Conservation (phyloP, 2,888 invertebrate genomes). For the Podabrus alpinus region DNA sequence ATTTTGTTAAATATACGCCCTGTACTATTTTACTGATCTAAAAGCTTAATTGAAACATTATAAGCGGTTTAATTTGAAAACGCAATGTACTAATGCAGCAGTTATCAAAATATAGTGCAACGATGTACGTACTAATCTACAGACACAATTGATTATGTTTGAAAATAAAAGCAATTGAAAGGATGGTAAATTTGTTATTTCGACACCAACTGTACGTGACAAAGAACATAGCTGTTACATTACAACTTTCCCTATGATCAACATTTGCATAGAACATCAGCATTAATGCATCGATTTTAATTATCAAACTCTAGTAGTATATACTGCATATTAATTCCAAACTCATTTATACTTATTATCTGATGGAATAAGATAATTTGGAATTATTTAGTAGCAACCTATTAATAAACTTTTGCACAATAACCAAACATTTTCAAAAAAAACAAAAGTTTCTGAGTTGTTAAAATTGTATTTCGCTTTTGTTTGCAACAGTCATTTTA, state of each 20-base stretch:
- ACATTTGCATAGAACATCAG: background rate
- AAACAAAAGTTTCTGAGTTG: no score
- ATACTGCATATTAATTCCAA: no score
- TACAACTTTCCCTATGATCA: background rate
- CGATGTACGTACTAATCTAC: background rate
- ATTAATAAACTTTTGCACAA: no score
- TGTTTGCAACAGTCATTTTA: conserved; percentile 1
- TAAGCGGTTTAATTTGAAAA: background rate
- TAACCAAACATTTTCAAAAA: no score
- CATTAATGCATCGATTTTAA: background rate
- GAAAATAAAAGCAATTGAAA: background rate
- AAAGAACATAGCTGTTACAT: background rate
- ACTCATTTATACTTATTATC: no score
- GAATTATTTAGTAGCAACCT: no score
- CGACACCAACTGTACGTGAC: background rate
- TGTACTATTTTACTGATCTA: background rate
- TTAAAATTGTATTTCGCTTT: background rate
- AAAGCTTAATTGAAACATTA: background rate
- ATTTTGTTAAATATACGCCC: background rate
- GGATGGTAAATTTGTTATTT: background rate
- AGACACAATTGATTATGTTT: background rate
- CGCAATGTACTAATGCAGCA: background rate
- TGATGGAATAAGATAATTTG: no score
- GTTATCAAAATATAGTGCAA: background rate
- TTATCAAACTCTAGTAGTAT: background rate